Evolutionary conservation across 2,888 invertebrate genomes (phyloP).

Genomic region (Lasioglossum pauxillum): DNA sequence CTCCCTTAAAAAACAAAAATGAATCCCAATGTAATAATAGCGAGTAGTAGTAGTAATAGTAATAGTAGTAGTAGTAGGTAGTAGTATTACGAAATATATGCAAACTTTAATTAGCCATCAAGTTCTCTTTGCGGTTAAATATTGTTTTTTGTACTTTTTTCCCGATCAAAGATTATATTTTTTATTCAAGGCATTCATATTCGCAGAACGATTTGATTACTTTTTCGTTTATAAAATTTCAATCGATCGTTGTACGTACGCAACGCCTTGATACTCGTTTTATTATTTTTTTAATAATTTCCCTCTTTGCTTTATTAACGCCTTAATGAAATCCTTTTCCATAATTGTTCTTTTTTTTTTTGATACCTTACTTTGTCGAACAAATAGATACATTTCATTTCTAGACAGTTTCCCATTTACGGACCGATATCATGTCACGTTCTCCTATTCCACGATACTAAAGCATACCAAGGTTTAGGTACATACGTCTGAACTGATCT

Average conservation of each 20-base stretch:
- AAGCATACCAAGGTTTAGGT: conserved; percentile 66
- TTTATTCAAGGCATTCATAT: conserved; percentile 31
- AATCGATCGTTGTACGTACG: conserved; percentile 17
- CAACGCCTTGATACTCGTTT: conserved; percentile 37
- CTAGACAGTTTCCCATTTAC: conserved; percentile 50
- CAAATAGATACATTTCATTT: conserved; percentile 66
- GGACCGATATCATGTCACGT: conserved; percentile 45
- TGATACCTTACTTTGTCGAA: conserved; percentile 34
- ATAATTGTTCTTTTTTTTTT: neutral
- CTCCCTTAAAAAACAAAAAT: conserved; percentile 35
- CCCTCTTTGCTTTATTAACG: conserved; percentile 14
- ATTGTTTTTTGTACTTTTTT: conserved; percentile 67
- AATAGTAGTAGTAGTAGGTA: conserved; percentile 13
- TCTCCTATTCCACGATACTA: conserved; percentile 55
- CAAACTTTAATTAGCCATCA: conserved; percentile 53
- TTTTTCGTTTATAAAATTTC: conserved; percentile 14
- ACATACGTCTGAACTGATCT: conserved; percentile 62
- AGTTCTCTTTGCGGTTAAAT: conserved; percentile 40
- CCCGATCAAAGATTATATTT: conserved; percentile 49
- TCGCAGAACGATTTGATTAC: conserved; percentile 19
- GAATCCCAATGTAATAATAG: conserved; percentile 50
- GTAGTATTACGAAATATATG: conserved; percentile 37
- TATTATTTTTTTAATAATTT: conserved; percentile 23
- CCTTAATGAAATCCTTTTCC: conserved; percentile 24
- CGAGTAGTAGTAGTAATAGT: conserved; percentile 29